phyloP scores from a whole-genome alignment of 2,113 vertebrate species.

The Poeciliopsis retropinna region DNA sequence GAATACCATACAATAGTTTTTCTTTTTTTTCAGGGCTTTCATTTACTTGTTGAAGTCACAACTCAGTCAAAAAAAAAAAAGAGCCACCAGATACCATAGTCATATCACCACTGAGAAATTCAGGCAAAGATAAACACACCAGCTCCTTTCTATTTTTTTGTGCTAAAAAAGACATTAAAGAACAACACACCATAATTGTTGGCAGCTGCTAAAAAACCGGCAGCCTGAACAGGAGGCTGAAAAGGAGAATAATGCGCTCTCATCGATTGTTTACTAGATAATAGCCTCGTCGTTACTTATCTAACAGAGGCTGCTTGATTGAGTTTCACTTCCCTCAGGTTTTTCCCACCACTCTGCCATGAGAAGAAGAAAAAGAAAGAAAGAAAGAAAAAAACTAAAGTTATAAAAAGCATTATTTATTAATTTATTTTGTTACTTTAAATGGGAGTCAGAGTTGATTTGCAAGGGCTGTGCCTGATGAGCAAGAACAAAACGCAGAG shows the following conservation, averaged over 20 bases:
- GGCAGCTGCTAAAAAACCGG: slow-evolving; percentile 39
- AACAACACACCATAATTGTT: slow-evolving; percentile 43
- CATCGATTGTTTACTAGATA: slow-evolving; percentile 72
- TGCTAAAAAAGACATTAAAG: slow-evolving; percentile 45
- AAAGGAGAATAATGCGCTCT: slow-evolving; percentile 47
- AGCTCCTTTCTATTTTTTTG: slow-evolving; percentile 29
- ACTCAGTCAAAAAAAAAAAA: background rate
- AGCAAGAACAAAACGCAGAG: slow-evolving; percentile 72
- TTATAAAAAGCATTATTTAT: slow-evolving; percentile 39
- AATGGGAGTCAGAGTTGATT: slow-evolving; percentile 62
- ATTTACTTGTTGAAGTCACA: background rate
- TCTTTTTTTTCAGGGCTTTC: background rate
- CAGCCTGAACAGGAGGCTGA: slow-evolving; percentile 33
- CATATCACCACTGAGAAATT: slow-evolving; percentile 13
- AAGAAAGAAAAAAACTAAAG: background rate
- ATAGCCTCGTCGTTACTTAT: slow-evolving; percentile 52
- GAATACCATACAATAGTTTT: background rate
- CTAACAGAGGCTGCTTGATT: slow-evolving; percentile 67
- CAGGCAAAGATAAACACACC: slow-evolving; percentile 32
- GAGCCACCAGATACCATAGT: background rate
- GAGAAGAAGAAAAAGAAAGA: slow-evolving; percentile 19
- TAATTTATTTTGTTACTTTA: slow-evolving; percentile 62
- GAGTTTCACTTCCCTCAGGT: slow-evolving; percentile 80
- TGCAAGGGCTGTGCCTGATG: slow-evolving; percentile 64
- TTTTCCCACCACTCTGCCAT: slow-evolving; percentile 34